Evolutionary conservation across 2,113 vertebrate genomes (phyloP), one percentile per base, ranked within the genome.

Genomic region (Cololabis saira): DNA sequence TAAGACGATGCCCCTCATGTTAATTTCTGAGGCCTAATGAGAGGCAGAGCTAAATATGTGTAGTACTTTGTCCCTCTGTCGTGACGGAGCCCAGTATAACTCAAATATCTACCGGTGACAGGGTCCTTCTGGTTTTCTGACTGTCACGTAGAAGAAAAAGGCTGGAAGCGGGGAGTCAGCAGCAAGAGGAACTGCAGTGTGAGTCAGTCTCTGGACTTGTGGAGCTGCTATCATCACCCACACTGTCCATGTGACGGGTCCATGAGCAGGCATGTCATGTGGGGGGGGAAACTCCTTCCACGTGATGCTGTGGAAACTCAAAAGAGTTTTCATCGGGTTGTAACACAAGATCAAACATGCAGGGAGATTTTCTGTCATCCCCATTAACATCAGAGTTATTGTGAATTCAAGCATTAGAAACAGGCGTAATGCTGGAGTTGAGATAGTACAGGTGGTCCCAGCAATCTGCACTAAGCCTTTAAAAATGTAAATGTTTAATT

Each of bases 211-310:
- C 17, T 56, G 62, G 40, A 44, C 52, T 51, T 19, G 22, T 13
- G 61, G 52, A 37, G 58, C 51, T 19, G 2, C 56, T 45, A 53
- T 71, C 70, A 62, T 79, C 49, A 1, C 68, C 68, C 65, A 12
- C 12, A 2, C 54, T 48, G 69, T 59, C 83, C 76, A 65, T 86
- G 79, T 83, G 83, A 84, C 70, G 41, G 63, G 45, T 13, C 52
- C 57, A 67, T 65, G 47, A 52, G 27, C 57, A 50, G 57, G 17
- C 58, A 27, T 3, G 66, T 78, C 74, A 62, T 76, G 74, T 49
- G 76, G 54, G 62, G 47, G 37, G 42, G 45, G 50, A 60, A 53
- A 9, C 4, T 3, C 11, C 60, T 13, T 33, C 45, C 67, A 52
- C 67, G 79, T 84, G 83, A 78, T 55, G 43, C 13, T 49, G 27